Base-by-base conservation (phyloP, 2,113 vertebrate genomes). In the Toxostoma redivivum region DNA sequence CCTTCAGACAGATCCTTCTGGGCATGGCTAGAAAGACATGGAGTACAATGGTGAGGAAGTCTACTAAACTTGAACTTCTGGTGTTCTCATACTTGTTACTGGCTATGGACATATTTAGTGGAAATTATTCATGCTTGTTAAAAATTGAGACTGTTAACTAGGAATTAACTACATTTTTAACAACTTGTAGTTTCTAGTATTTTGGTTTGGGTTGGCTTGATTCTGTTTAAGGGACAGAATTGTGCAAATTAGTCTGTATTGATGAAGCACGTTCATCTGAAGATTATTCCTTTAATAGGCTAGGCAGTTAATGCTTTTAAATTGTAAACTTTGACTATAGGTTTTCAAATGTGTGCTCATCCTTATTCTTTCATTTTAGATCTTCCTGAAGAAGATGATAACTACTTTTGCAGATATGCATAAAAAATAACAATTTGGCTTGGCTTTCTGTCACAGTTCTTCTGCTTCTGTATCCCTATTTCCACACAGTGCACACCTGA, bases 41-140 rank as follows among this genome's bases (percentile, higher is more conserved):
- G 79, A 94, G 54, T 57, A 93, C 92, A 95, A 93, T 92, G 79
- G 35, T 74, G 66, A 86, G 95, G 92, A 96, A 94, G 76, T 93
- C 56, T 73, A 86, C 58, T 80, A 20, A 82, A 53, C 84, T 85
- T 91, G 38, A 92, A 88, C 82, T 94, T 86, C 88, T 95, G 90
- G 58, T 70, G 60, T 93, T 97, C 71, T 93, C 94, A 40, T 88
- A 54, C 5, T 56, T 77, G 22, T 62, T 40, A 24, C 62, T 80
- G 66, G 16, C n/a, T 53, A 4, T 18, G 45, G 50, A 31, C 11
- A 7, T 21, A 24, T 50, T 71, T 57, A 88, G 31, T 57, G 45
- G 58, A 77, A 61, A 5, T 82, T 67, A 45, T 20, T 78, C 20
- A 15, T 14, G 37, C 35, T 67, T 64, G 22, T 56, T 77, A 33